Conservation (phyloP, 1,140 invertebrate genomes). For the Pomacea maculata region DNA sequence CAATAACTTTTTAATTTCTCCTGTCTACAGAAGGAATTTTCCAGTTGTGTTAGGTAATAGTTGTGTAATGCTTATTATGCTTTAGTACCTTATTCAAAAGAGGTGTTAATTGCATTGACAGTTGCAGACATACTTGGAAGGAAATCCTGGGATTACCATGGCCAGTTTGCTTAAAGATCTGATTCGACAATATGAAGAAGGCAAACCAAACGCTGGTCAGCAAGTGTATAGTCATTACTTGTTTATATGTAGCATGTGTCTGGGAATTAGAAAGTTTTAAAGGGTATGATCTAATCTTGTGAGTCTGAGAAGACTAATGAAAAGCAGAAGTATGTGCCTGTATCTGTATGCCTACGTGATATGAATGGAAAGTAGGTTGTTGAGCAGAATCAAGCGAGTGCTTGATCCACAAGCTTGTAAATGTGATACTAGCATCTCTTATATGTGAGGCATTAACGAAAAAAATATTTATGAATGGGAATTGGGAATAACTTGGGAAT, state of each 20-base stretch:
- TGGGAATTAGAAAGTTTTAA: background rate
- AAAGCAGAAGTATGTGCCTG: too few relatives aligned
- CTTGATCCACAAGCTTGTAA: too few relatives aligned
- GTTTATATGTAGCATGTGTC: background rate
- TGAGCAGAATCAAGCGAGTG: too few relatives aligned
- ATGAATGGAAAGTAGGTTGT: too few relatives aligned
- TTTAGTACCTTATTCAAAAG: background rate
- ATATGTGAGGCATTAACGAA: too few relatives aligned
- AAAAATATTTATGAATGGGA: too few relatives aligned
- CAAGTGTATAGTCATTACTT: background rate
- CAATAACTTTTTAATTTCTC: background rate
- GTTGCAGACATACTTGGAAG: background rate
- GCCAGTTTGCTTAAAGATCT: constrained; percentile 33
- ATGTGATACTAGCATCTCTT: too few relatives aligned
- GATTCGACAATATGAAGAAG: constrained; percentile 33
- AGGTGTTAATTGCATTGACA: background rate
- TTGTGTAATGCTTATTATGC: background rate
- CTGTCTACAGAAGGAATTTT: background rate
- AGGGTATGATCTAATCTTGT: too few relatives aligned
- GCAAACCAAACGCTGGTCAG: constrained; percentile 31
- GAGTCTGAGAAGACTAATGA: too few relatives aligned
- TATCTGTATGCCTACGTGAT: too few relatives aligned
- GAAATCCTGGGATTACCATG: constrained; percentile 14
- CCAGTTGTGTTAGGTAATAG: background rate
- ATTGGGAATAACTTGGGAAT: too few relatives aligned